Base-by-base conservation (phyloP, 64 coral and sea anemone genomes). In the Stylophora pistillata region DNA sequence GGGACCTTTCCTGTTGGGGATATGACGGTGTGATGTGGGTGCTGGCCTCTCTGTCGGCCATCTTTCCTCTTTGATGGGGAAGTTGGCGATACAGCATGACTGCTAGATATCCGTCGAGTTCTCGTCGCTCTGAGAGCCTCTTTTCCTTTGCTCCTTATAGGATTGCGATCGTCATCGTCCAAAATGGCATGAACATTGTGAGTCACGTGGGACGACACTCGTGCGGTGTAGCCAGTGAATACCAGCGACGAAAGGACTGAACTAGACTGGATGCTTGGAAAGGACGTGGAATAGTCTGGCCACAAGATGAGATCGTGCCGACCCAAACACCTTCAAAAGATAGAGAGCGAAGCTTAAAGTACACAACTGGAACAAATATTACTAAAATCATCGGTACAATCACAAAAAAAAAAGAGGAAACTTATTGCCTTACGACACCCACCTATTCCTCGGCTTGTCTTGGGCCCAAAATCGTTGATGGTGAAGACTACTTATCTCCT, bases 221-320 rank as follows among this genome's bases (percentile, higher is more conserved):
- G 78, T 68, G 82, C 82, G 17, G 97, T 99, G 64, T 95, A 92
- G 55, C 93, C 88, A 78, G 97, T 99, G 73, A 99, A 99, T 5
- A 99, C 93, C 9, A 99, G 32, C 4, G 90, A 83, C 11, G 88
- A 89, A 25, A 95, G 72, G 0, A 92, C 55, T 21, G 90, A 27
- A 83, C 96, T 94, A 15, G 93, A 94, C 28, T 87, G 89, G 77
- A 98, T 69, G 25, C 82, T 94, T 53, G 96, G 81, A 71, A 84
- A 98, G 53, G 96, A 89, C 15, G 76, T 82, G 5, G 66, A 56
- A 21, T 63, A 91, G 18, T 86, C 79, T 10, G 96, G 93, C 96
- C 96, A 98, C 17, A 98, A 65, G 47, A 98, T 68, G 25, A 98
- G 76, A 9, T 72, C 79, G 20, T 78, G 83, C 18, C 73, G 85